A percentile compares a stretch with the other conserved stretches of the same genome.
These are phyloP conservation scores for Colius striatus DNA, from an alignment of 2,113 vertebrate genomes.

Conservation along the genomic window DNA sequence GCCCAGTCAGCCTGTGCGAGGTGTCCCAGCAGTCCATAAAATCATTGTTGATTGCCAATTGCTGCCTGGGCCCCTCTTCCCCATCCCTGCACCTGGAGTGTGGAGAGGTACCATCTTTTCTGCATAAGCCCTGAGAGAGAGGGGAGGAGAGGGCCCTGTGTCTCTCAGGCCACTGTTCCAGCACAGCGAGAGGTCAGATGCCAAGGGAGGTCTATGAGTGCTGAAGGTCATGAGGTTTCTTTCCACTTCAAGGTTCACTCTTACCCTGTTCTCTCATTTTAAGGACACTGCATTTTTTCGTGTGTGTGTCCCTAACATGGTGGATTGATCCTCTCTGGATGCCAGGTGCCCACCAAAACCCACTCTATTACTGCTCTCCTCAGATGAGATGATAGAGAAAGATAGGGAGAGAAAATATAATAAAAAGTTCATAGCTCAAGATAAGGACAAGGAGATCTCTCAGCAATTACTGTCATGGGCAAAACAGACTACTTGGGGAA, in stretches of 20 bases:
- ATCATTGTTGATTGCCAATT: neutral
- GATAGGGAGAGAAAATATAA: too few species aligned
- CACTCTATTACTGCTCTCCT: too few species aligned
- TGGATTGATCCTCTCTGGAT: too few species aligned
- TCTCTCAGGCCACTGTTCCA: fast-evolving
- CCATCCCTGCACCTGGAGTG: neutral
- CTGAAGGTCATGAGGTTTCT: neutral
- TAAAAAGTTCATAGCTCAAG: too few species aligned
- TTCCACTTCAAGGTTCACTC: neutral
- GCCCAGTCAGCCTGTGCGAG: fast-evolving
- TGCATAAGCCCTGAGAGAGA: fast-evolving
- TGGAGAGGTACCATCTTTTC: neutral
- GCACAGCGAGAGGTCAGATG: fast-evolving
- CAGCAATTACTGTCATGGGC: too few species aligned
- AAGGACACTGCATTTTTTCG: neutral
- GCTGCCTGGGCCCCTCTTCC: neutral
- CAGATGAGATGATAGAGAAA: too few species aligned
- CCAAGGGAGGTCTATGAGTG: fast-evolving
- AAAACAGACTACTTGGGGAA: too few species aligned
- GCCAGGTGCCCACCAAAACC: too few species aligned
- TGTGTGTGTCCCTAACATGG: too few species aligned
- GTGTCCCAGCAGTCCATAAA: neutral
- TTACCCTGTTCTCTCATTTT: neutral
- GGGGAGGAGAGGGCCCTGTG: fast-evolving
- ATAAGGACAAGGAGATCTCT: too few species aligned